phyloP scores from a whole-genome alignment of 2,113 vertebrate genomes.

The Lates calcarifer region DNA sequence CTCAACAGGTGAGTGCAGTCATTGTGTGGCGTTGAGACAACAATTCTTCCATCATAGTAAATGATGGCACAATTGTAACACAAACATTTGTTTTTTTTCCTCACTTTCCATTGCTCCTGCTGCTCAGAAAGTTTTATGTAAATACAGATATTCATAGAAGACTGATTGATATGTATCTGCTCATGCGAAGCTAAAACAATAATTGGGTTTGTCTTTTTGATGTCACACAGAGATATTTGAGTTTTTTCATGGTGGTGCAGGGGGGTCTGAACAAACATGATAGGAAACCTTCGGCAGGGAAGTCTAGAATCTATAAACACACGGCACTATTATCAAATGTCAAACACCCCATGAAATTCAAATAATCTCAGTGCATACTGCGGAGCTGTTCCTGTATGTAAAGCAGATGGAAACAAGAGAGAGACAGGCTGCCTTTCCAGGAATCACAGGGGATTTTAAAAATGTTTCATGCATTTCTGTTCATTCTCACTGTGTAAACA shows the following conservation, averaged over 20 bases:
- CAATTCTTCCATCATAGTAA: conserved; percentile 21
- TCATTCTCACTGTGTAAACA: conserved; percentile 71
- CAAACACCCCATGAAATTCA: conserved; percentile 79
- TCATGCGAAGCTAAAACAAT: conserved; percentile 58
- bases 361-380: conserved; percentile 74
- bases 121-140: conserved; percentile 50
- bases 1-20: conserved; percentile 29
- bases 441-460: conserved; percentile 72
- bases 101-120: conserved; percentile 35
- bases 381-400: conserved; percentile 69
- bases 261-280: conserved; percentile 72
- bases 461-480: conserved; percentile 72
- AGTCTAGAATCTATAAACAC: conserved; percentile 66
- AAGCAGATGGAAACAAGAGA: conserved; percentile 67
- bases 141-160: conserved; percentile 50
- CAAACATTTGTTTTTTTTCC: conserved; percentile 41
- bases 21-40: conserved; percentile 15
- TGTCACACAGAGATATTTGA: conserved; percentile 55
- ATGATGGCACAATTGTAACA: conserved; percentile 8
- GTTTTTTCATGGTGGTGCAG: conserved; percentile 11
- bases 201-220: conserved; percentile 65
- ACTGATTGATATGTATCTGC: conserved; percentile 61
- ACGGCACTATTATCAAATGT: conserved; percentile 74
- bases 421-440: conserved; percentile 45
- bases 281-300: conserved; percentile 57